phyloP scores from a whole-genome alignment of 1,140 invertebrate species.

The Dreissena rostriformis region DNA sequence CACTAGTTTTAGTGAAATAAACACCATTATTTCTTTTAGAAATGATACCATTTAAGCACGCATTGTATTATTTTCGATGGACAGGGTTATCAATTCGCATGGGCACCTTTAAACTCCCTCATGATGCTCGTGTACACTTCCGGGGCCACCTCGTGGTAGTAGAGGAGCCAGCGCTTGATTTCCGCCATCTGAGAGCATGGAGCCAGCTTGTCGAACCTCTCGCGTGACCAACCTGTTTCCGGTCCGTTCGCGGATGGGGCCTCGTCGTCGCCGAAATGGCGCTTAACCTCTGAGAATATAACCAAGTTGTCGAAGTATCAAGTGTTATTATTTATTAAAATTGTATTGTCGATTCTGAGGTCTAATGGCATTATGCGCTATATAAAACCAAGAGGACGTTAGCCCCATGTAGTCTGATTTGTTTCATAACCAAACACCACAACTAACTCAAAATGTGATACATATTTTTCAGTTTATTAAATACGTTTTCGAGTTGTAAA shows the following conservation, averaged over 20 bases:
- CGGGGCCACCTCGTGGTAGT: slow-evolving; percentile 42
- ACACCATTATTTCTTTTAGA: neutral
- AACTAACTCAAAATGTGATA: neutral
- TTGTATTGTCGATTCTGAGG: neutral
- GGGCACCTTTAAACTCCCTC: slow-evolving; percentile 35
- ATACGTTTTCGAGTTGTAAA: neutral
- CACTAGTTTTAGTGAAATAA: neutral
- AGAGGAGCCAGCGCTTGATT: slow-evolving; percentile 49
- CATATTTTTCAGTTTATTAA: no score
- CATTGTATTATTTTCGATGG: neutral
- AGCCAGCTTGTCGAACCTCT: slow-evolving; percentile 8
- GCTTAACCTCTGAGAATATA: neutral
- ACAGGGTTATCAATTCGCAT: neutral
- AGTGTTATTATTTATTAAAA: neutral
- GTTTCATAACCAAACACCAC: neutral
- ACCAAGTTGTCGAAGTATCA: neutral
- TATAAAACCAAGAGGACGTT: neutral
- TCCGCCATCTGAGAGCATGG: slow-evolving; percentile 30
- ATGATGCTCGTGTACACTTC: slow-evolving; percentile 33
- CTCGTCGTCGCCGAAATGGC: neutral
- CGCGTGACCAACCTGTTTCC: neutral
- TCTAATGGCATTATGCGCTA: neutral
- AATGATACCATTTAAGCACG: neutral
- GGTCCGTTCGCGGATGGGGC: neutral
- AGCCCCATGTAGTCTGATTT: neutral